phyloP scores from a whole-genome alignment of 2,888 invertebrate species.

The Fragum sueziense region DNA sequence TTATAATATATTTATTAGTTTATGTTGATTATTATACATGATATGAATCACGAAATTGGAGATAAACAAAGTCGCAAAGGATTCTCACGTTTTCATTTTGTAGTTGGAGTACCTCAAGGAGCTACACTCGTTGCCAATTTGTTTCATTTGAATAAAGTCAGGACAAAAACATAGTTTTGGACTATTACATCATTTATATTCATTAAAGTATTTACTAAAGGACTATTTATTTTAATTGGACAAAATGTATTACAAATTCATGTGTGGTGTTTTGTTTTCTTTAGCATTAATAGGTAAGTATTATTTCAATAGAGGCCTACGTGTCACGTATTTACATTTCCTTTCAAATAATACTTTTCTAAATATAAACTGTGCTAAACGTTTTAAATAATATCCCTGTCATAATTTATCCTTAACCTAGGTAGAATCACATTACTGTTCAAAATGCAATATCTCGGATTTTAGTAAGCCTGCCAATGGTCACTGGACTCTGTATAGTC shows the following conservation, averaged over 20 bases:
- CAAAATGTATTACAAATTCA: conserved; percentile 14
- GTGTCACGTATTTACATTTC: too few species aligned
- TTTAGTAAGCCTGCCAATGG: too few species aligned
- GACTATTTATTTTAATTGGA: not conserved
- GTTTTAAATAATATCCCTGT: too few species aligned
- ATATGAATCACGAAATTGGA: not conserved
- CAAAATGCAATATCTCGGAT: too few species aligned
- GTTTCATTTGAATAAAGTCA: not conserved
- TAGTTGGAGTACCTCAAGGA: not conserved
- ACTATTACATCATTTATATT: not conserved
- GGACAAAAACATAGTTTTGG: not conserved
- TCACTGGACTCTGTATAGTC: too few species aligned
- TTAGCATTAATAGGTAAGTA: conserved; percentile 13
- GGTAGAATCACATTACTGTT: too few species aligned
- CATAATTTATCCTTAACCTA: too few species aligned
- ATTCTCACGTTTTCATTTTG: not conserved
- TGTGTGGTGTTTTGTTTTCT: not conserved
- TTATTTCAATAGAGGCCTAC: not conserved
- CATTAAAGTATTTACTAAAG: not conserved
- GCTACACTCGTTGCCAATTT: not conserved
- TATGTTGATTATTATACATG: not conserved
- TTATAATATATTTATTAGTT: not conserved
- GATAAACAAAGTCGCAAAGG: not conserved
- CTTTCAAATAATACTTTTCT: too few species aligned
- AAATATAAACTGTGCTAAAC: too few species aligned